Evolutionary conservation across 2,888 invertebrate species (phyloP), one percentile per base, ranked within the genome.

Genomic region (Brachyptera putata): DNA sequence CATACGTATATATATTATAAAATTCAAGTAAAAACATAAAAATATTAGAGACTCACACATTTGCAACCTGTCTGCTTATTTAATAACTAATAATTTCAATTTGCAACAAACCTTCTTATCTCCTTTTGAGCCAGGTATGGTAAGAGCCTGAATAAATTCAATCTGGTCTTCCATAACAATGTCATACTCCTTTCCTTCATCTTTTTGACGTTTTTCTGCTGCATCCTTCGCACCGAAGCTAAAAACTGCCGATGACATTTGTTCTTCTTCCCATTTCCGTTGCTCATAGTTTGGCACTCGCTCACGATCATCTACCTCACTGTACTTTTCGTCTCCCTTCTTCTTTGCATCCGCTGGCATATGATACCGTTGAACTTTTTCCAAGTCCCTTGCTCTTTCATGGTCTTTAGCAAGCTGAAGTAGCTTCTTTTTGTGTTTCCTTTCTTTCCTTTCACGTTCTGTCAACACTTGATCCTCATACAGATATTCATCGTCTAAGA

Each of bases 231-330:
- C 93, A 7, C 98, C 98, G 79, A 96, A 95, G 69, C 87, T 87
- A 71, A 93, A 92, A 58, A 91, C 85, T 1, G 96, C 97, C 3
- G 92, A 91, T 56, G 89, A 88, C 77, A 98, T 87, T 75, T 96
- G 95, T 72, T 97, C 97, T 62, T 95, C 92, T 75, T 99, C 98
- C 98, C 98, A 99, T 79, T 94, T 94, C 68, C 87, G 86, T 75
- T 81, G 81, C 65, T 84, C 83, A 37, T 76, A 77, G 66, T 80
- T 77, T 1, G 77, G 77, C 22, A 75, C 75, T 60, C 75, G 87
- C 73, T 97, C 95, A 66, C 84, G 80, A 67, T 92, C 91, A 75
- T 93, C 92, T 26, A 90, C 86, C 77, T 93, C 92, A 63, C 89
- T 80, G 75, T 91, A 91, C 69, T 87, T 85, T 57, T 70, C 68